phyloP scores from a whole-genome alignment of 92 coral and sea anemone species.

The Hydrozoanthus gracilis region DNA sequence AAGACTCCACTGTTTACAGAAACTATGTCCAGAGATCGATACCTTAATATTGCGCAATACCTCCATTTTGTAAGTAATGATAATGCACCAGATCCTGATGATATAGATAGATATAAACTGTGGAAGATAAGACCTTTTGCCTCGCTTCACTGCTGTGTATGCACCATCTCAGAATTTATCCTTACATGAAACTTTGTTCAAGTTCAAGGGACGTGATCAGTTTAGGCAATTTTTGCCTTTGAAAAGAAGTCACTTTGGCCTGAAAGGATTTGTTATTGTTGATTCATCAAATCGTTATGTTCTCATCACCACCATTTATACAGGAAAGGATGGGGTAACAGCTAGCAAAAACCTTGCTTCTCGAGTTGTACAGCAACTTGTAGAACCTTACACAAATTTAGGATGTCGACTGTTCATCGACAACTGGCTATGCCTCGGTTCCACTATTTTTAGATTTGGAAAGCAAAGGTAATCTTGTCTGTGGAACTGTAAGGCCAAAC shows the following conservation, averaged over 20 bases:
- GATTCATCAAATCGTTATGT: not conserved
- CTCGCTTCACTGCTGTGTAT: conserved; percentile 54
- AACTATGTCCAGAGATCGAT: too few relatives aligned
- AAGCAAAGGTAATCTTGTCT: not conserved
- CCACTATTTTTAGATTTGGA: not conserved
- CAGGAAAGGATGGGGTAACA: not conserved
- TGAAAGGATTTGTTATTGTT: not conserved
- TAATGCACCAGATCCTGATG: not conserved
- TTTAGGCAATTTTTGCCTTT: conserved; percentile 50
- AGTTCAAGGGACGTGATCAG: conserved; percentile 61
- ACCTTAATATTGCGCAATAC: too few relatives aligned
- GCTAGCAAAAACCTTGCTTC: not conserved
- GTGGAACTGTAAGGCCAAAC: conserved; percentile 1
- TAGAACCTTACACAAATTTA: not conserved
- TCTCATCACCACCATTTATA: not conserved
- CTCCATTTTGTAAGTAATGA: conserved; percentile 28
- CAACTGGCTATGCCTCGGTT: not conserved
- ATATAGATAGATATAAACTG: not conserved
- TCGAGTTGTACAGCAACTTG: not conserved
- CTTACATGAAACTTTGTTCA: conserved; percentile 65
- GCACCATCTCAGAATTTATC: too few relatives aligned
- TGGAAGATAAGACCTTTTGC: conserved; percentile 56
- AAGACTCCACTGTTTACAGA: too few relatives aligned
- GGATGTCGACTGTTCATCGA: not conserved
- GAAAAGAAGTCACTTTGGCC: conserved; percentile 49